Evolutionary conservation across 2,888 invertebrate species (phyloP), one percentile per base, ranked within the genome.

Genomic region (Ophion slaviceki): DNA sequence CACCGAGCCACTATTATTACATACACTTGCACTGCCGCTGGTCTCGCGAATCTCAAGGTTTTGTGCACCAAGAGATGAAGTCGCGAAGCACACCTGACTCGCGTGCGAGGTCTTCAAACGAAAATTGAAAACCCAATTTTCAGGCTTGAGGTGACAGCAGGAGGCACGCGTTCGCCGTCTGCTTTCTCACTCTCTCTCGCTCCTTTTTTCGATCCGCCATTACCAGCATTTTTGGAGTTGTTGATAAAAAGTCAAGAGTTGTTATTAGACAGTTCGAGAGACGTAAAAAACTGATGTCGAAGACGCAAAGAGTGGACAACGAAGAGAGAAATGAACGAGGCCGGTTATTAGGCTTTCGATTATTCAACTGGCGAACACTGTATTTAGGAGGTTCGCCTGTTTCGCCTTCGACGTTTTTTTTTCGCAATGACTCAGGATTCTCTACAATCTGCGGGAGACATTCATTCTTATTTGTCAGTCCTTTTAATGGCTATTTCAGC

Each of bases 381-480:
- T 40, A 40, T 40, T 40, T 40, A 40, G 40, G 40, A 7, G 40
- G 40, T 40, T 40, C 40, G 5, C 40, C 40, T 40, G 8, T 40
- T 40, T 40, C 40, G 40, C 40, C 7, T 67, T 24, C 20, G 45
- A 8, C 24, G 20, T 6, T 68, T 47, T n/a, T 47, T 7, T 68
- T 6, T 40, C 24, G 53, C 70, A n/a, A 70, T 28, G 70, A 53
- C 24, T 70, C 47, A 47, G 2, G 2, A 20, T 70, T 53, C 53
- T 68, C 45, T 2, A 45, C 45, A 68, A 24, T 14, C 24, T 68
- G 20, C 14, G 45, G 20, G 20, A 68, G 24, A 68, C 10, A 67
- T 45, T 40, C 20, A 62, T 61, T 59, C 75, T 79, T 75, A 79
- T 75, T 79, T 62, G 40, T 40, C 84, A 57, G 28, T 53, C 72